Evolutionary conservation across 2,888 invertebrate genomes (phyloP).

Genomic region (Drosophila subquinaria): DNA sequence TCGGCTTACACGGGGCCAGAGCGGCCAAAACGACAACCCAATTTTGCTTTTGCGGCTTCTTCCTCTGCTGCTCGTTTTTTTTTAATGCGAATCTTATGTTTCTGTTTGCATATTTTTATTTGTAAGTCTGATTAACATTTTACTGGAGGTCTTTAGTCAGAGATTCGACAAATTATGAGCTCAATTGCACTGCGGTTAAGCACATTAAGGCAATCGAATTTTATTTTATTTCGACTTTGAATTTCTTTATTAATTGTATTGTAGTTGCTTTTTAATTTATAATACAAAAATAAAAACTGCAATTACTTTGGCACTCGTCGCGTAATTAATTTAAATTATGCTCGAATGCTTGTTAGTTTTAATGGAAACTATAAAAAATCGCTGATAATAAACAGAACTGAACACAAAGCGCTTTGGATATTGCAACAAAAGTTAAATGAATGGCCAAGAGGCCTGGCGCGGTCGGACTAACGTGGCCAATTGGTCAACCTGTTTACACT

Average conservation of each 20-base stretch:
- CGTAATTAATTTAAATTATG: constrained; percentile 46
- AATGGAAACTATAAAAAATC: constrained; percentile 28
- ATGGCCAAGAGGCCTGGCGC: constrained; percentile 47
- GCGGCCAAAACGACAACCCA: constrained; percentile 43
- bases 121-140: constrained; percentile 32
- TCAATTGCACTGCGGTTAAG: constrained; percentile 52
- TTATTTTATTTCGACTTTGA: constrained; percentile 22
- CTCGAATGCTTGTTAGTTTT: constrained; percentile 25
- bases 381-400: constrained; percentile 27
- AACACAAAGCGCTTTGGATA: constrained; percentile 28
- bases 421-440: constrained; percentile 44
- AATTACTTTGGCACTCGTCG: constrained; percentile 31
- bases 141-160: constrained; percentile 48
- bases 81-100: constrained; percentile 74
- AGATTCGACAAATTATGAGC: constrained; percentile 63
- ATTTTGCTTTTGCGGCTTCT: constrained; percentile 49
- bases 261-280: constrained; percentile 33
- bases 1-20: constrained; percentile 32
- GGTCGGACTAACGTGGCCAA: constrained; percentile 9
- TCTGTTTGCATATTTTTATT: constrained; percentile 42
- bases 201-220: constrained; percentile 34
- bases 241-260: constrained; percentile 61
- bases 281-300: constrained; percentile 13
- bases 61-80: constrained; percentile 44
- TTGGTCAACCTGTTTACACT: constrained; percentile 63